A percentile compares a stretch with the other conserved stretches of the same genome.
Evolutionary conservation across 2,888 invertebrate genomes (phyloP).

Genomic region (Patella ulyssiponensis): DNA sequence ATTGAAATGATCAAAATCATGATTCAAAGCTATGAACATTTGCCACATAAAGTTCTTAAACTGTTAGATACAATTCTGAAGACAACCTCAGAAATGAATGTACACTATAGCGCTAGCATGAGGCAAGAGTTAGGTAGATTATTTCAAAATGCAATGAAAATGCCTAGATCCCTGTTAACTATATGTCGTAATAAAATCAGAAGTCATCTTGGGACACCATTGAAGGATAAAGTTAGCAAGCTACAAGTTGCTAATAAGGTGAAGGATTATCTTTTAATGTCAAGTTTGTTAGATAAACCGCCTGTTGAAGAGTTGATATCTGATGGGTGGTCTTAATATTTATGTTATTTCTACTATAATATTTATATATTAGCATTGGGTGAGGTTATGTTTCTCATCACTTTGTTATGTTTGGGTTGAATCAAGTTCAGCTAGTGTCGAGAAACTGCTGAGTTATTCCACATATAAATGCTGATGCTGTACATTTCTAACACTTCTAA

Average conservation of each 20-base stretch:
- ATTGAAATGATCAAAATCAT: slow-evolving; percentile 59
- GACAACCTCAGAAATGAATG: slow-evolving; percentile 52
- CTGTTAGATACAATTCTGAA: slow-evolving; percentile 58
- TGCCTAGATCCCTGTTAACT: slow-evolving; percentile 59
- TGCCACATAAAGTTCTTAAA: slow-evolving; percentile 53
- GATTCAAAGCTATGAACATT: slow-evolving; percentile 55
- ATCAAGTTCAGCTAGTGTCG: no score
- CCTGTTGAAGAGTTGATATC: slow-evolving; percentile 25
- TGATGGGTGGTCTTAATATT: slow-evolving; percentile 11
- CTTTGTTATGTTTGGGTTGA: no score
- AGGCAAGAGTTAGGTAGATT: slow-evolving; percentile 54
- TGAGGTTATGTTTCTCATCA: no score
- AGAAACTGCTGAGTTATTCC: no score
- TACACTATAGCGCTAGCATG: slow-evolving; percentile 48
- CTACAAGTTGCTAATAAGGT: slow-evolving; percentile 61
- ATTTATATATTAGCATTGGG: no score
- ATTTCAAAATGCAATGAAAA: slow-evolving; percentile 46
- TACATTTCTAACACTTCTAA: no score
- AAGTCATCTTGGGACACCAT: slow-evolving; percentile 49
- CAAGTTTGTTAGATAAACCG: slow-evolving; percentile 45
- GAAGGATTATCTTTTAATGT: slow-evolving; percentile 64
- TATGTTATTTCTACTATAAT: no score
- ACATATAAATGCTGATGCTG: no score
- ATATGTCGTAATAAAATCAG: slow-evolving; percentile 59
- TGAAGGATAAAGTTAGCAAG: slow-evolving; percentile 48